These are phyloP conservation scores for Xestia rhomboidea DNA, from an alignment of 2,888 invertebrate genomes.

Conservation along the genomic window DNA sequence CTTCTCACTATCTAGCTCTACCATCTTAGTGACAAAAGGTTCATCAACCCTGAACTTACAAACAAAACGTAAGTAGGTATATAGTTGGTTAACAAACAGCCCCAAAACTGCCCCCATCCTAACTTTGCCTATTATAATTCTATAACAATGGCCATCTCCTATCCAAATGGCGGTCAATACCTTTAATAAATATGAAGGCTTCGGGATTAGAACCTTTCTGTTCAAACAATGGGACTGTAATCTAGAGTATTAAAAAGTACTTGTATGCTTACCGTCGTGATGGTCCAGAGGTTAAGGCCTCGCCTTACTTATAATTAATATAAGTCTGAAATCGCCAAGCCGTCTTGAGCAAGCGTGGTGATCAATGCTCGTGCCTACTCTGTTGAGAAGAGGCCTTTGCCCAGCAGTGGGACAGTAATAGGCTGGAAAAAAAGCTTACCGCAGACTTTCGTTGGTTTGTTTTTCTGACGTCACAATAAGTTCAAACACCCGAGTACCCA, in stretches of 20 bases:
- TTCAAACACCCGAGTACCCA: conserved; percentile 8
- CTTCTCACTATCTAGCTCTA: background rate
- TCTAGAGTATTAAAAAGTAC: conserved; percentile 64
- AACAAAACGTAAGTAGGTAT: conserved; percentile 60
- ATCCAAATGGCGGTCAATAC: conserved; percentile 71
- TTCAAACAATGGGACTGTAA: conserved; percentile 68
- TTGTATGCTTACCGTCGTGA: no score
- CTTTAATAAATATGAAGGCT: conserved; percentile 73
- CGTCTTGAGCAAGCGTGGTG: no score
- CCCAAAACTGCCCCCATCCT: conserved; percentile 61
- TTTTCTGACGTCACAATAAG: conserved; percentile 21
- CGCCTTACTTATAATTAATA: no score
- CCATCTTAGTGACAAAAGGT: conserved; percentile 31
- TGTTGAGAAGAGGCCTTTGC: no score
- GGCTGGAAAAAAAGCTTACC: conserved; percentile 19
- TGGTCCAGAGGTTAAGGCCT: no score
- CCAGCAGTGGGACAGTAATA: no score
- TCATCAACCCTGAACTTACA: conserved; percentile 35
- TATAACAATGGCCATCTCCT: conserved; percentile 71
- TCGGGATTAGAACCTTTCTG: conserved; percentile 67
- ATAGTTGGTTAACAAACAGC: conserved; percentile 66
- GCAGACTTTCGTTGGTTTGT: conserved; percentile 44
- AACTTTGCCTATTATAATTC: conserved; percentile 72
- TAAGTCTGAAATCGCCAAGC: no score
- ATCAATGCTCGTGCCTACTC: no score